Evolutionary conservation across 2,888 invertebrate genomes (phyloP).

Genomic region (Mylabris sibirica): DNA sequence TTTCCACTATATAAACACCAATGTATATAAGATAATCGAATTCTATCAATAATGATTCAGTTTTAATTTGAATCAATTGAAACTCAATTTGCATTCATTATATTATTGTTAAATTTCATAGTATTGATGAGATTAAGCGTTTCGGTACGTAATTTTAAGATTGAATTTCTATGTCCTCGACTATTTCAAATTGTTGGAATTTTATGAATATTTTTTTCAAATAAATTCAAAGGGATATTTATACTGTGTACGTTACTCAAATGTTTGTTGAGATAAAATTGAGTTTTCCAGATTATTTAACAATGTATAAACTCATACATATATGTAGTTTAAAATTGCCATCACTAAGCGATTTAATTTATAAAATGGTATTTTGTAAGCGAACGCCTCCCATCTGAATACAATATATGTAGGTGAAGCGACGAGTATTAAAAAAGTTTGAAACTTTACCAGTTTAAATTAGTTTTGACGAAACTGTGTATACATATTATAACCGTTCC

Average conservation of each 20-base stretch:
- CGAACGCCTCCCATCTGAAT: slow-evolving; percentile 3
- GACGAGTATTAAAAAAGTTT: slow-evolving; percentile 3
- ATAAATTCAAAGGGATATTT: not conserved
- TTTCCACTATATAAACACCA: slow-evolving; percentile 49
- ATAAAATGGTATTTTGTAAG: slow-evolving; percentile 11
- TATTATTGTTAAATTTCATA: not conserved
- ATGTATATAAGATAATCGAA: slow-evolving; percentile 44
- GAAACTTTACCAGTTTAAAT: slow-evolving; percentile 10
- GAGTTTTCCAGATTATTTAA: slow-evolving; percentile 8
- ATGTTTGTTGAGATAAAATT: not conserved
- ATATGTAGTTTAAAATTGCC: slow-evolving; percentile 8
- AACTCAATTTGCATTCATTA: not conserved
- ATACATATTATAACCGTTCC: not conserved
- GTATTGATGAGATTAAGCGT: not conserved
- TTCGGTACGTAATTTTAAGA: too few species aligned
- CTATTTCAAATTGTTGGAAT: not conserved
- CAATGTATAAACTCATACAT: slow-evolving; percentile 8
- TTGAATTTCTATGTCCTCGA: not conserved
- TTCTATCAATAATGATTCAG: not conserved
- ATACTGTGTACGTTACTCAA: too few species aligned
- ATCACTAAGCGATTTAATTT: slow-evolving; percentile 10
- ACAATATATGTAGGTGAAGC: slow-evolving; percentile 12
- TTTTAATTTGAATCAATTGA: slow-evolving; percentile 7
- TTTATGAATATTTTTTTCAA: not conserved
- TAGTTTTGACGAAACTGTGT: slow-evolving; percentile 9